Evolutionary conservation across 2,888 invertebrate genomes (phyloP).

Genomic region (Nephrotoma flavescens): DNA sequence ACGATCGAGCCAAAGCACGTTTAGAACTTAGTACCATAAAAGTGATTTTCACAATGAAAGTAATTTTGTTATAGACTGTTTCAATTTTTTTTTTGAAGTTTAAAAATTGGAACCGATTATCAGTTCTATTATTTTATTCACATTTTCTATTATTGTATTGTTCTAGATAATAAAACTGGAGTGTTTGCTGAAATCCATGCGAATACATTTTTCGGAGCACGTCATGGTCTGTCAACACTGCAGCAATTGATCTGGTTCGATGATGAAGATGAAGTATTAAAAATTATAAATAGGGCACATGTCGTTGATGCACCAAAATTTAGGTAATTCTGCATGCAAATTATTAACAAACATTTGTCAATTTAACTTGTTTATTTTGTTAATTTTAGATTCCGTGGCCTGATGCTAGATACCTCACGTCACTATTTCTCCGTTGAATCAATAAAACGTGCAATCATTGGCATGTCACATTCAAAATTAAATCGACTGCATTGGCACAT

Average conservation of each 20-base stretch:
- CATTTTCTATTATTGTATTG: neutral
- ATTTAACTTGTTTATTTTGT: neutral
- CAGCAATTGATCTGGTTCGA: slow-evolving; percentile 73
- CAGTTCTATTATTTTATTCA: no score
- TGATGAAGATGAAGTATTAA: slow-evolving; percentile 45
- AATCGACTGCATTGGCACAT: slow-evolving; percentile 92
- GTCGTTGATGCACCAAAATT: slow-evolving; percentile 64
- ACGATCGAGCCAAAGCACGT: no score
- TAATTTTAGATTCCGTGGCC: slow-evolving; percentile 50
- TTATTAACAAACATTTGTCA: neutral
- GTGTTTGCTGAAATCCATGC: slow-evolving; percentile 48
- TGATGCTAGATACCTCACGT: slow-evolving; percentile 81
- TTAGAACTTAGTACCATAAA: no score
- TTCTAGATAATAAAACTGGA: slow-evolving; percentile 22
- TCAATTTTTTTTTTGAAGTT: no score
- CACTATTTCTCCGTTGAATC: slow-evolving; percentile 69
- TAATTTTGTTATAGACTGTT: no score
- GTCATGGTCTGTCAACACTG: slow-evolving; percentile 62
- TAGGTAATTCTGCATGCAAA: slow-evolving; percentile 15
- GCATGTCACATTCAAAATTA: slow-evolving; percentile 78
- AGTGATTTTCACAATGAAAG: no score
- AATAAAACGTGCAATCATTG: slow-evolving; percentile 61
- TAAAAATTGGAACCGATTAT: no score
- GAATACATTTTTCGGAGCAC: slow-evolving; percentile 58
- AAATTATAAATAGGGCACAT: slow-evolving; percentile 47